phyloP scores from a whole-genome alignment of 2,888 invertebrate species.

The Nesidiocoris tenuis region DNA sequence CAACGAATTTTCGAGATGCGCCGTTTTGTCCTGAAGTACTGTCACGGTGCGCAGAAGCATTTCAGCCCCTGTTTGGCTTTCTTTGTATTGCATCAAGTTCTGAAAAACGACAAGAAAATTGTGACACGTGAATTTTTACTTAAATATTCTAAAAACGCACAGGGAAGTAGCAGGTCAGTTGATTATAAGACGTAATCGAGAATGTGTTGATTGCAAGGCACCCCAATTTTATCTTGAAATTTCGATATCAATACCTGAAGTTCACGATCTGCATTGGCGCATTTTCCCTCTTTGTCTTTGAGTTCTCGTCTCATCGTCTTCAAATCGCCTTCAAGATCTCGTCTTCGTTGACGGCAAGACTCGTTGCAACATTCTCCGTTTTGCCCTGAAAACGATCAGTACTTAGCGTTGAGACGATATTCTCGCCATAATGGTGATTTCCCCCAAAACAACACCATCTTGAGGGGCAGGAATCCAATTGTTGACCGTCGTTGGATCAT shows the following conservation, averaged over 20 bases:
- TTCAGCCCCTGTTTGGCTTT: slow-evolving; percentile 68
- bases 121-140: too few relatives aligned
- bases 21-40: slow-evolving; percentile 85
- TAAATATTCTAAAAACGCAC: too few relatives aligned
- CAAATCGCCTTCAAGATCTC: slow-evolving; percentile 66
- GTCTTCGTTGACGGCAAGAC: slow-evolving; percentile 62
- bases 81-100: slow-evolving; percentile 61
- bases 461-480: neutral
- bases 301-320: slow-evolving; percentile 65
- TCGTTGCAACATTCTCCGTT: slow-evolving; percentile 60
- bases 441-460: too few relatives aligned
- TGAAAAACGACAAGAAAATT: slow-evolving; percentile 51
- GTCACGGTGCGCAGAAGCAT: slow-evolving; percentile 76
- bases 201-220: too few relatives aligned
- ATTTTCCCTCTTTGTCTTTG: slow-evolving; percentile 66
- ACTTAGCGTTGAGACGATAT: neutral
- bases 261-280: slow-evolving; percentile 62
- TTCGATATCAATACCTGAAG: slow-evolving; percentile 57
- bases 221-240: too few relatives aligned
- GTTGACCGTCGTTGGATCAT: neutral
- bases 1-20: slow-evolving; percentile 88
- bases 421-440: too few relatives aligned
- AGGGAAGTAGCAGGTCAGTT: too few relatives aligned
- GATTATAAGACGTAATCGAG: too few relatives aligned
- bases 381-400: slow-evolving; percentile 12